Evolutionary conservation across 2,113 vertebrate genomes (phyloP).

Genomic region (Eptesicus fuscus): DNA sequence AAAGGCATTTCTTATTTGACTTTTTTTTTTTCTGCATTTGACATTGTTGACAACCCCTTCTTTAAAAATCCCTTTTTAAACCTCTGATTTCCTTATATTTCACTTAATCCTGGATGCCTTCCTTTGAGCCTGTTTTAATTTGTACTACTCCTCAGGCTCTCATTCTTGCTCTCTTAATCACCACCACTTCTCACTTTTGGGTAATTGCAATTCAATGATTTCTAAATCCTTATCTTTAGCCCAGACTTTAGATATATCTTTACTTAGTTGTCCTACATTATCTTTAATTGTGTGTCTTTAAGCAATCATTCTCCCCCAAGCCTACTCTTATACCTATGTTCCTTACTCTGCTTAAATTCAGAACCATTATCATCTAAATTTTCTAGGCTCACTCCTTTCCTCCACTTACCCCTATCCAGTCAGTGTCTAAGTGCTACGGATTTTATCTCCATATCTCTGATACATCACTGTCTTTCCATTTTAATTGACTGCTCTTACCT

Average conservation of each 20-base stretch:
- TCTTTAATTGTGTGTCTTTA: neutral
- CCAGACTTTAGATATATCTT: neutral
- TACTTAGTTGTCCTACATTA: neutral
- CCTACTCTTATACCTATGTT: neutral
- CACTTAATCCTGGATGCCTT: neutral
- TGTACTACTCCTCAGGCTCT: neutral
- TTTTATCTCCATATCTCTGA: neutral
- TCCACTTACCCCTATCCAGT: neutral
- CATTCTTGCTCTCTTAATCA: neutral
- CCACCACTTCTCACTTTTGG: neutral
- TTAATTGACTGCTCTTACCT: neutral
- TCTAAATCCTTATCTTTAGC: neutral
- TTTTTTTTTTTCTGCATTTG: neutral
- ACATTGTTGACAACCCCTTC: neutral
- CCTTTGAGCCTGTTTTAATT: neutral
- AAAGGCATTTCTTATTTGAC: neutral
- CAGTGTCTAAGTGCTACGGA: neutral
- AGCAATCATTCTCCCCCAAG: neutral
- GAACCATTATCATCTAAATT: neutral
- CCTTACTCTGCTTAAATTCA: conserved; percentile 44
- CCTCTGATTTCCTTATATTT: neutral
- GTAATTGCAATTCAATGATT: neutral
- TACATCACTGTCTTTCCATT: neutral
- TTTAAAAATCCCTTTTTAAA: neutral
- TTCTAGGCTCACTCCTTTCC: neutral